Percentiles rank a stretch among this genome's conserved stretches.
phyloP scores from a whole-genome alignment of 1,140 invertebrate species.

The Micrasema longulum region DNA sequence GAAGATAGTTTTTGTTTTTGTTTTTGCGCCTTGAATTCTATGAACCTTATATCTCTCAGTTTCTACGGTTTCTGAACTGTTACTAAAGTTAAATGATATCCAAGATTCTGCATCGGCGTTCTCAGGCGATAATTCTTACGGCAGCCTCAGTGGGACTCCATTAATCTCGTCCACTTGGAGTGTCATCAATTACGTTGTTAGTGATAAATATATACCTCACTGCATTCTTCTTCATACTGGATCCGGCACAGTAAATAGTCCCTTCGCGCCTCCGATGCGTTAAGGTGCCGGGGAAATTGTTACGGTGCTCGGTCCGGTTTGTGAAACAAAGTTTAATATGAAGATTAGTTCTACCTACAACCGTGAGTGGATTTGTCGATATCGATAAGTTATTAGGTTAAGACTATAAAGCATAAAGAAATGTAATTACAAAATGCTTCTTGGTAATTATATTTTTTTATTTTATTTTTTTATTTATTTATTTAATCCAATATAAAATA shows the following conservation, averaged over 20 bases:
- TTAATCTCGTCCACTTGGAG: conserved; percentile 22
- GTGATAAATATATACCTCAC: conserved; percentile 24
- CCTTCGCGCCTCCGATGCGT: conserved; percentile 17
- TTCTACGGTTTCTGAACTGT: no score
- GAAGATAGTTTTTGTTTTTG: no score
- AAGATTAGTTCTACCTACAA: no score
- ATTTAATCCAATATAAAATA: no score
- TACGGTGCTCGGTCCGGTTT: neutral
- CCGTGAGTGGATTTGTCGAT: neutral
- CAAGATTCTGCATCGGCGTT: neutral
- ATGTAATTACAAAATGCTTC: no score
- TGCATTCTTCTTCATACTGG: conserved; percentile 6
- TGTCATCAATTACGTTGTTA: conserved; percentile 34
- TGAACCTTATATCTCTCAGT: no score
- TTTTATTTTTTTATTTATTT: no score
- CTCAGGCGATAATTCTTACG: no score
- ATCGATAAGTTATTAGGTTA: neutral
- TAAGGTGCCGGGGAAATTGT: conserved; percentile 30
- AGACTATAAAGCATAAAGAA: no score
- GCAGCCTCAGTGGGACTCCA: neutral
- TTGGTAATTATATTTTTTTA: no score
- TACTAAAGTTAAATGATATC: no score
- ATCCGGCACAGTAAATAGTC: conserved; percentile 28
- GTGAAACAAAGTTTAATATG: neutral
- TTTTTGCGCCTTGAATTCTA: no score